Base-by-base conservation (phyloP, 1,140 invertebrate genomes). In the Papilio polyxenes region DNA sequence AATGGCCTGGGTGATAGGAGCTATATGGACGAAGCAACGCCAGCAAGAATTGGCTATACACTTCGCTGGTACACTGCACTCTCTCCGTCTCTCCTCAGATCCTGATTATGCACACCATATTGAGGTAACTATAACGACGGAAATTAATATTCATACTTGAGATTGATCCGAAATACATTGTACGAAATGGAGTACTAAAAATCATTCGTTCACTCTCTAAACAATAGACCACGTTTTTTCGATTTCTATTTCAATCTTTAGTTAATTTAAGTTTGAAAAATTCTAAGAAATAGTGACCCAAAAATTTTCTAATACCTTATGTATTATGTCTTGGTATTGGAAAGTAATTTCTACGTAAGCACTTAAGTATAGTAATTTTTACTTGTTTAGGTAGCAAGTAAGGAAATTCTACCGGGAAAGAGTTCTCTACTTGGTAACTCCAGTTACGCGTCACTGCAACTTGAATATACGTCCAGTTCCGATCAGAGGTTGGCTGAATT, bases 1-100 rank as follows among this genome's bases (percentile, higher is more conserved):
- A 83, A 92, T 94, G 92, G 89, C 88, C 2, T 94, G 93, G 93
- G 89, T 92, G 77, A 89, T 90, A 0, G 93, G 92, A 0, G 92
- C 93, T 0, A 88, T 92, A 11, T 94, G 93, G 93, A 94, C 93
- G 0, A 89, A 87, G 82, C 88, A 90, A 62, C 82, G 92, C 6
- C 93, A 94, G 77, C 8, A 81, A 13, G 92, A 94, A 37, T 81
- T 94, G 8, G 89, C 90, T 0, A 90, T 86, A 78, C 92, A 92
- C 37, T 93, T 94, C 83, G 81, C 90, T 2, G 93, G 92, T 0
- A 89, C 90, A 2, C 82, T 94, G 17, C 91, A 93, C 62, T 91
- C 93, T 0, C 78, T 94, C n/a, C 83, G 92, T 10, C 81, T 91
- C 1, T 85, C 91, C 44, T 92, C 93, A 0, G 93, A 94, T 75